Percentiles rank a stretch among this genome's conserved stretches.
phyloP scores from a whole-genome alignment of 1,140 invertebrate genomes.

The Ips nitidus region DNA sequence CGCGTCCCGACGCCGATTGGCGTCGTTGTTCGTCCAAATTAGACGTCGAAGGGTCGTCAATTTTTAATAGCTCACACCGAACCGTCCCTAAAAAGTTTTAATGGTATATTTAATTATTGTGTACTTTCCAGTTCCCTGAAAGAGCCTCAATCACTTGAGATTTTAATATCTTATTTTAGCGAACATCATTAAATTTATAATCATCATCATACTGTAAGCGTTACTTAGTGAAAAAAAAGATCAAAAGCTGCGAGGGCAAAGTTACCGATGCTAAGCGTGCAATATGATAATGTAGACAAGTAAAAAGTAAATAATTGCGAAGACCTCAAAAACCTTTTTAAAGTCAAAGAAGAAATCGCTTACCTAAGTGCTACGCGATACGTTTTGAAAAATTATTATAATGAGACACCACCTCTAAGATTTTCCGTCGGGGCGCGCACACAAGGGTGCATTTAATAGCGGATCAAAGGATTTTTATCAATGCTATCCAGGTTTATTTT shows the following conservation, averaged over 20 bases:
- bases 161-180: too few species aligned
- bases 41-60: background rate
- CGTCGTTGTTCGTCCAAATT: background rate
- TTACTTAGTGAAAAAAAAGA: too few species aligned
- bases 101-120: too few species aligned
- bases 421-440: constrained; percentile 20
- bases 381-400: constrained; percentile 35
- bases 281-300: constrained; percentile 40
- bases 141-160: too few species aligned
- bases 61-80: too few species aligned
- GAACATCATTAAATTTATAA: too few species aligned
- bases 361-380: constrained; percentile 31
- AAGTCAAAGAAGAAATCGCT: constrained; percentile 21
- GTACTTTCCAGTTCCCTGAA: too few species aligned
- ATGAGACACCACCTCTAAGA: constrained; percentile 27
- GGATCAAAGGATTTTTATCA: constrained; percentile 21
- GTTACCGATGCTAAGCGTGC: constrained; percentile 23
- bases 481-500: background rate
- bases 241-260: too few species aligned
- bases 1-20: background rate
- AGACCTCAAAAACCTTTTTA: constrained; percentile 1
- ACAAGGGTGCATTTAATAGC: constrained; percentile 21
- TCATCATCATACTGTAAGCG: too few species aligned
- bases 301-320: constrained; percentile 41
- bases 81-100: background rate